Conservation (phyloP, 2,888 invertebrate genomes). For the Drosophila fulvimacula region DNA sequence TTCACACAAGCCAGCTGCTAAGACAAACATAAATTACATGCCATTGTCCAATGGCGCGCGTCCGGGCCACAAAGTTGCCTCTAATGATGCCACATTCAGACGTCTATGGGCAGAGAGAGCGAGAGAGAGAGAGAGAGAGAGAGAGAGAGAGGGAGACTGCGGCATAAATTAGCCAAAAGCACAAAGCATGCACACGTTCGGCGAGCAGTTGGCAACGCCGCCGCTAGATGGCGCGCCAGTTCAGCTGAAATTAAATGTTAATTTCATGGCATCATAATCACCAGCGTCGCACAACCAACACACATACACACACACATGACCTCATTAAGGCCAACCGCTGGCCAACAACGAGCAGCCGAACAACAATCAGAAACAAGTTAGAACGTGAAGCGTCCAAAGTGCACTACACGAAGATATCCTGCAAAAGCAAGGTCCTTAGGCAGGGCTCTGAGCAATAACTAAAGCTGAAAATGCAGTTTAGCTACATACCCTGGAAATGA, state of each 20-base stretch:
- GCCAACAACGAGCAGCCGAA: conserved; percentile 49
- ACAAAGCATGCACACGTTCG: conserved; percentile 18
- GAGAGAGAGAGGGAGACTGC: conserved; percentile 11
- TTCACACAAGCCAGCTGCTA: conserved; percentile 68
- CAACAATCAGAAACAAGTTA: conserved; percentile 58
- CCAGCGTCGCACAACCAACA: conserved; percentile 61
- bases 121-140: not conserved
- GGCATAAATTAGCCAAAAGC: conserved; percentile 75
- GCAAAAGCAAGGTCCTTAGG: not conserved
- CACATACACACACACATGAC: conserved; percentile 69
- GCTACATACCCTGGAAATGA: not conserved
- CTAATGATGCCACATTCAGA: conserved; percentile 79
- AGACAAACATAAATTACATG: conserved; percentile 79
- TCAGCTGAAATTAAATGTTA: conserved; percentile 79
- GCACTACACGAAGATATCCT: conserved; percentile 24
- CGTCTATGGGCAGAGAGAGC: conserved; percentile 36
- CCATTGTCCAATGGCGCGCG: conserved; percentile 74
- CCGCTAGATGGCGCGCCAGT: conserved; percentile 68
- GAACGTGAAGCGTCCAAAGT: conserved; percentile 9
- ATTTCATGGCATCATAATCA: conserved; percentile 81
- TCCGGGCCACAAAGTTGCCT: conserved; percentile 73
- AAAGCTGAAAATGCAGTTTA: not conserved
- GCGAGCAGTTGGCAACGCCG: conserved; percentile 9
- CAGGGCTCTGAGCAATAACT: not conserved
- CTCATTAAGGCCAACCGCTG: conserved; percentile 75